These are phyloP conservation scores for Tokudaia tokunoshimensis DNA, from an alignment of 2,797 vertebrate species.

Conservation along the genomic window DNA sequence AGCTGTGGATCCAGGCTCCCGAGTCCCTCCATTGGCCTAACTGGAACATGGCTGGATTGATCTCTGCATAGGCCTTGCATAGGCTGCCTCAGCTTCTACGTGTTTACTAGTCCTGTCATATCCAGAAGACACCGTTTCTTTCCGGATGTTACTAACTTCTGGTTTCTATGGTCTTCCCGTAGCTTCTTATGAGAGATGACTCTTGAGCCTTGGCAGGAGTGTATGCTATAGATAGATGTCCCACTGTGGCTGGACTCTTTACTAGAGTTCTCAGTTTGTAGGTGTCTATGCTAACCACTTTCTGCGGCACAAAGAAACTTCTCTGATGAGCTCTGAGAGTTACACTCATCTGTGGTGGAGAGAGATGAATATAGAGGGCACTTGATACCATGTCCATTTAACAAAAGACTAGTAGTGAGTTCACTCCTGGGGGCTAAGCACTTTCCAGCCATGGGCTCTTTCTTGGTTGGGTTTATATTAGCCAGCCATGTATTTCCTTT, in stretches of 20 bases:
- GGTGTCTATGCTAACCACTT: not conserved
- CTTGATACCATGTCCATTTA: not conserved
- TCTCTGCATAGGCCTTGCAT: not conserved
- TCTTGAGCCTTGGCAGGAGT: not conserved
- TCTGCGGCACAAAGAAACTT: not conserved
- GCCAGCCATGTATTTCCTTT: not conserved
- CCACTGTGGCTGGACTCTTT: not conserved
- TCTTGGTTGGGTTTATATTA: not conserved
- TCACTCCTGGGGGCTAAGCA: not conserved
- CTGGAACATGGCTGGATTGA: not conserved
- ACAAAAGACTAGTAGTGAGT: not conserved
- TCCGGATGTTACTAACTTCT: not conserved
- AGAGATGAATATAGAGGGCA: not conserved
- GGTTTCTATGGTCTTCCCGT: not conserved
- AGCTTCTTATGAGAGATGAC: not conserved
- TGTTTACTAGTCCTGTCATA: not conserved
- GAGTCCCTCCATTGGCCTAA: not conserved
- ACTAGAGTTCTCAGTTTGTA: not conserved
- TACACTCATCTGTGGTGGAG: not conserved
- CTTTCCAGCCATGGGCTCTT: not conserved
- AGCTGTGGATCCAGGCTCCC: not conserved
- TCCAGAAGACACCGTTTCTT: not conserved
- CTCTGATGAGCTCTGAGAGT: not conserved
- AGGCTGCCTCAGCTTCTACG: not conserved
- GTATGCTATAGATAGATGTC: not conserved